Base-by-base conservation (phyloP, 1,140 invertebrate genomes). In the Trinorchestia longiramus region DNA sequence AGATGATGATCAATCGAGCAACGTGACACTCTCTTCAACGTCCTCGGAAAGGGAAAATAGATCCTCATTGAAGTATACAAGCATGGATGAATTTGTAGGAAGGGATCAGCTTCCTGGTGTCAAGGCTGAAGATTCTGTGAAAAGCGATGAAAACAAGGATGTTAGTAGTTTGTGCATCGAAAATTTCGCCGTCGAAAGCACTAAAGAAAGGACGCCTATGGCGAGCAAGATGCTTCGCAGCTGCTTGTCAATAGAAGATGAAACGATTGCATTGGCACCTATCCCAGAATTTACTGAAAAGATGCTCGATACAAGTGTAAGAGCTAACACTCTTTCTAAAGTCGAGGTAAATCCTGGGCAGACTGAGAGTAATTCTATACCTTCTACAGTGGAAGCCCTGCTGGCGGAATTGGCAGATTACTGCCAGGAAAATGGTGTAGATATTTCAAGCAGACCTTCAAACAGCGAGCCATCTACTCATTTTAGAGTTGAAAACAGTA, bases 381-480 rank as follows among this genome's bases (percentile, higher is more conserved):
- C 88, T 36, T 42, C 41, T 90, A 47, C 92, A 94, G 92, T 94
- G 11, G 92, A 94, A 23, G 92, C 45, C 0, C 40, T 94, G 44
- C 43, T 94, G 40, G 92, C 92, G 36, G 92, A 94, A 94, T 47
- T 94, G 11, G 41, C 40, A 44, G 92, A 44, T 45, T 94, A 94
- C 40, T 94, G 92, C 92, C 45, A 94, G 43, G 92, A 94, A 94
- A 47, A 45, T 47, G 44, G 44, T 11, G 92, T 94, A 43, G 92
- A 94, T 6, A 47, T 90, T 43, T 36, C 62, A 19, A 77, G 11
- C 62, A 77, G 15, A 77, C 36, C 62, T 77, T 11, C 62, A 36
- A 77, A 77, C 36, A 28, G 28, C 3, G 62, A 15, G 62, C 28
- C 62, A 11, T 23, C 62, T 3, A 77, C 11, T 28, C 62, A 77